These are phyloP conservation scores for Neoniphon sammara DNA, from an alignment of 2,797 vertebrate genomes.

Conservation along the genomic window DNA sequence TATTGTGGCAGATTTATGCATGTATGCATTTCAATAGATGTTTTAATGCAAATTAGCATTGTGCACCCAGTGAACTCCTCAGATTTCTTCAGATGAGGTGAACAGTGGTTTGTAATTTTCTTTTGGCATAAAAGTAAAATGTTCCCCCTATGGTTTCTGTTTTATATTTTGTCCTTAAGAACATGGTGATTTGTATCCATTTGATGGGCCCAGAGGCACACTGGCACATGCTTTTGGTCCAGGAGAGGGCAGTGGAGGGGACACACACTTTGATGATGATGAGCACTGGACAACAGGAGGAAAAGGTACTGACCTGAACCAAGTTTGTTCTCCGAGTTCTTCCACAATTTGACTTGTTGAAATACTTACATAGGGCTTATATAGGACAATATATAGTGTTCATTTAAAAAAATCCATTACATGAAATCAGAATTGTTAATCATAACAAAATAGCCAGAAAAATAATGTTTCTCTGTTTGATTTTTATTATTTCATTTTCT, in stretches of 20 bases:
- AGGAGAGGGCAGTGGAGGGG: conserved; percentile 78
- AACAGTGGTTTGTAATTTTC: conserved; percentile 54
- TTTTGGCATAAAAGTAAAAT: conserved; percentile 41
- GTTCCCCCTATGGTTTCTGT: conserved; percentile 60
- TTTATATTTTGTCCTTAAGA: conserved; percentile 65
- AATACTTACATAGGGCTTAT: too few relatives aligned
- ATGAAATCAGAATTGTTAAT: too few relatives aligned
- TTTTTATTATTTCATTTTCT: background rate
- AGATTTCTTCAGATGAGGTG: conserved; percentile 34
- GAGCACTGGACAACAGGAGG: conserved; percentile 81
- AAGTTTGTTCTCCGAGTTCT: background rate
- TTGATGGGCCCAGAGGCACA: conserved; percentile 83
- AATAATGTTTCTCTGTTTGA: background rate
- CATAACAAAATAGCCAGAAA: too few relatives aligned
- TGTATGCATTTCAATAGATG: background rate
- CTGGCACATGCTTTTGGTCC: conserved; percentile 85
- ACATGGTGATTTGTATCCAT: conserved; percentile 83
- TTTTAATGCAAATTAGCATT: conserved; percentile 15
- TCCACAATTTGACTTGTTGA: background rate
- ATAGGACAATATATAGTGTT: too few relatives aligned
- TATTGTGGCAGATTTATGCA: background rate
- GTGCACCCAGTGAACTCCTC: conserved; percentile 10
- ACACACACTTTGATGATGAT: conserved; percentile 85
- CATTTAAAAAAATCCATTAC: too few relatives aligned
- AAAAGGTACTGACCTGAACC: conserved; percentile 57